Evolutionary conservation across 2,888 invertebrate genomes (phyloP).

Genomic region (Clunio marinus): DNA sequence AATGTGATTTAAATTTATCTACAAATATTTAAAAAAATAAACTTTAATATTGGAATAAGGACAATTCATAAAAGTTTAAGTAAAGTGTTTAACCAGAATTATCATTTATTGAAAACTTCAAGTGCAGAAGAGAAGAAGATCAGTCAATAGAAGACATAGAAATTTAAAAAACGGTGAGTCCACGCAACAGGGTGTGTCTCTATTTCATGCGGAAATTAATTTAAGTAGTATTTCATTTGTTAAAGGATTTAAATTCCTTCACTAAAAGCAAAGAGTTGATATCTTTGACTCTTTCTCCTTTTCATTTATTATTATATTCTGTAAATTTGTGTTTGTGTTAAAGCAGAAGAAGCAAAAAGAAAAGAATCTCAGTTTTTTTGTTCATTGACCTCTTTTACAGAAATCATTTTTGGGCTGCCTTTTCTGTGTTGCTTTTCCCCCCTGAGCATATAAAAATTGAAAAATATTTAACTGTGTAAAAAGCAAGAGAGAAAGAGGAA

Average conservation of each 20-base stretch:
- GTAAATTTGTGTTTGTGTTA: background rate
- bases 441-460: constrained; percentile 29
- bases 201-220: background rate
- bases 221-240: background rate
- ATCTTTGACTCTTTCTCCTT: background rate
- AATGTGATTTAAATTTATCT: too few species aligned
- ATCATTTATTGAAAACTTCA: too few species aligned
- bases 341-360: too few species aligned
- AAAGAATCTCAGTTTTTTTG: constrained; percentile 30
- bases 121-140: background rate
- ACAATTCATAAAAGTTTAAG: too few species aligned
- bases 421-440: constrained; percentile 34
- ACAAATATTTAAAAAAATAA: background rate
- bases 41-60: too few species aligned
- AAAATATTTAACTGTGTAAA: constrained; percentile 25
- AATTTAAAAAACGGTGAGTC: constrained; percentile 28
- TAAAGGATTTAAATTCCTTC: constrained; percentile 36
- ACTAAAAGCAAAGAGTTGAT: constrained; percentile 1
- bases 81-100: too few species aligned
- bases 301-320: background rate
- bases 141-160: background rate
- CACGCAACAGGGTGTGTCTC: constrained; percentile 37
- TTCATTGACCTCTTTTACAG: constrained; percentile 37
- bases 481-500: background rate
- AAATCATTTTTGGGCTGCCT: constrained; percentile 36